These are phyloP conservation scores for Nemoura dubitans DNA, from an alignment of 2,888 invertebrate genomes.

Conservation along the genomic window DNA sequence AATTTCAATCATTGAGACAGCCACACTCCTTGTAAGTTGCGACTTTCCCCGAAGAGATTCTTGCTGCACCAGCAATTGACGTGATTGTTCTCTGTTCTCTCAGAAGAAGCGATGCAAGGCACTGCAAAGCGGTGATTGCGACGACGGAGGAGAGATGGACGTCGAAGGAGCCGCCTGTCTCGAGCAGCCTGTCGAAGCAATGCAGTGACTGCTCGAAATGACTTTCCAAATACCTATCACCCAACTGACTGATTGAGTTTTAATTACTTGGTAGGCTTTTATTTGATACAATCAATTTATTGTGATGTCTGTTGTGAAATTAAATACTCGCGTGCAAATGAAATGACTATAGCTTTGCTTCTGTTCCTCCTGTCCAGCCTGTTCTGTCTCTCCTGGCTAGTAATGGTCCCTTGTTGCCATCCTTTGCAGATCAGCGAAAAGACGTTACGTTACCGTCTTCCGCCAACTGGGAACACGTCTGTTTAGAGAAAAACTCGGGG, in stretches of 20 bases:
- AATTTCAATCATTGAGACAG: no score
- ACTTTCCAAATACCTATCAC: not conserved
- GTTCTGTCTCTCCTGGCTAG: not conserved
- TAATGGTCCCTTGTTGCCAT: not conserved
- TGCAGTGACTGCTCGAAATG: not conserved
- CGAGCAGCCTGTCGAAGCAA: not conserved
- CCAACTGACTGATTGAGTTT: not conserved
- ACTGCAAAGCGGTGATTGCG: not conserved
- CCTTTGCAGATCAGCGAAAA: not conserved
- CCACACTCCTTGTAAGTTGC: no score
- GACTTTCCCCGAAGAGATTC: no score
- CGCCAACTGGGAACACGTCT: not conserved
- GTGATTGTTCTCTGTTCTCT: not conserved
- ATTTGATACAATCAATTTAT: not conserved
- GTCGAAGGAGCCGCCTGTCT: not conserved
- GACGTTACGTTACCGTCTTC: not conserved
- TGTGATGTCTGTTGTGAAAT: not conserved
- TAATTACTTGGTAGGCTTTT: not conserved
- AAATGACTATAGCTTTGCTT: not conserved
- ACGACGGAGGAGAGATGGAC: not conserved
- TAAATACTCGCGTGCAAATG: conserved; percentile 7
- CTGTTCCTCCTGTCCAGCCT: no score
- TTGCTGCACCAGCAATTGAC: not conserved
- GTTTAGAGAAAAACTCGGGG: not conserved
- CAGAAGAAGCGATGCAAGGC: not conserved